phyloP scores from a whole-genome alignment of 1,140 invertebrate species.

The Hycleus cichorii region DNA sequence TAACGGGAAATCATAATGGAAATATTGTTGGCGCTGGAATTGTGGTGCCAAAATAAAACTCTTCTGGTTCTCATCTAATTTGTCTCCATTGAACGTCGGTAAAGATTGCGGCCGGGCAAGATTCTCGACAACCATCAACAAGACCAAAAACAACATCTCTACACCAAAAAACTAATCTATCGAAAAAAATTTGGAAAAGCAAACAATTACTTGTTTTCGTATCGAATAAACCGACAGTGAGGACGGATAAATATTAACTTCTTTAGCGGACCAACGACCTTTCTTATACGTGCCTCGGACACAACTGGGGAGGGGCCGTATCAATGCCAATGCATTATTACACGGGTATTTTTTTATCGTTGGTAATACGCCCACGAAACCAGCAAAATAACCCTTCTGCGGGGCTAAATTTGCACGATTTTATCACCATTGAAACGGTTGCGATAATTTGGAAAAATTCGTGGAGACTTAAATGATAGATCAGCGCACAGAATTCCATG shows the following conservation, averaged over 20 bases:
- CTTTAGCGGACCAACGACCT: constrained; percentile 36
- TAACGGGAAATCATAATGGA: constrained; percentile 6
- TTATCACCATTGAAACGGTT: too few species aligned
- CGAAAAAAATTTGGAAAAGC: too few species aligned
- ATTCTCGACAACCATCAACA: too few species aligned
- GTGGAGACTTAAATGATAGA: not conserved
- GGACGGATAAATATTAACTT: constrained; percentile 23
- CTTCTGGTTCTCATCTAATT: not conserved
- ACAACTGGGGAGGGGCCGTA: constrained; percentile 21
- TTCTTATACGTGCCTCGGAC: constrained; percentile 29
- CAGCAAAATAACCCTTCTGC: too few species aligned
- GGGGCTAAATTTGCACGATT: too few species aligned
- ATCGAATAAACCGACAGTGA: not conserved
- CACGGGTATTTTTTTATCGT: too few species aligned
- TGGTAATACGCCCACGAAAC: too few species aligned
- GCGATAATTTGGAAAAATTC: too few species aligned
- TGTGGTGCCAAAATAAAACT: not conserved
- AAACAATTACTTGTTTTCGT: too few species aligned
- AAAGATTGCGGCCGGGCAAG: not conserved
- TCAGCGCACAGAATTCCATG: too few species aligned
- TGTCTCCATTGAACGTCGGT: not conserved
- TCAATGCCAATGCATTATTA: constrained; percentile 10
- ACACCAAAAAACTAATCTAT: too few species aligned
- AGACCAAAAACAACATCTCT: too few species aligned
- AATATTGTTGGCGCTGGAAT: not conserved